A percentile compares a stretch with the other conserved stretches of the same genome.
Evolutionary conservation across 2,888 invertebrate species (phyloP).

Genomic region (Trissoscelio sp.): DNA sequence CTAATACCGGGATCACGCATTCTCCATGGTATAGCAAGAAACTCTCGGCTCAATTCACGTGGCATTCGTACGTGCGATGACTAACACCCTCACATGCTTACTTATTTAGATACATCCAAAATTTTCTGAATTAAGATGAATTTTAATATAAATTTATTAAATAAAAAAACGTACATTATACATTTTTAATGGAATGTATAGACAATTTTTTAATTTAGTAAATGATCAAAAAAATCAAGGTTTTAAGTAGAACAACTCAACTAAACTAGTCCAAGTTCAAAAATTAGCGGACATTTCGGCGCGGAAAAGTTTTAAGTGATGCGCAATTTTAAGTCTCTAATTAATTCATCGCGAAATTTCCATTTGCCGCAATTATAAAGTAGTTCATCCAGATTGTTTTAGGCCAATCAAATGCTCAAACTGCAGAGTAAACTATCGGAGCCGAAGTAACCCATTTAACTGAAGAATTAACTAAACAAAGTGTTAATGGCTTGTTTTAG

Average conservation of each 20-base stretch:
- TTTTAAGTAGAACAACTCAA: not conserved
- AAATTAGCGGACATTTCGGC: not conserved
- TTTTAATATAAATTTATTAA: too few relatives aligned
- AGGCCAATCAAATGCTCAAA: constrained; percentile 11
- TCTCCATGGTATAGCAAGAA: constrained; percentile 30
- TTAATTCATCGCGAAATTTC: constrained; percentile 9
- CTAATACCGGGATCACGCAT: constrained; percentile 70
- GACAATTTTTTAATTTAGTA: too few relatives aligned
- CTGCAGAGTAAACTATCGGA: constrained; percentile 6
- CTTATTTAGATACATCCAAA: too few relatives aligned
- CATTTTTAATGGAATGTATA: too few relatives aligned
- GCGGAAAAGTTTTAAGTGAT: constrained; percentile 26
- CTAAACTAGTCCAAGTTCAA: not conserved
- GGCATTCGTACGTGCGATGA: constrained; percentile 12
- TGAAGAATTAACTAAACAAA: constrained; percentile 12
- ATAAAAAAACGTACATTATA: too few relatives aligned
- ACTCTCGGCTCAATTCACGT: constrained; percentile 36
- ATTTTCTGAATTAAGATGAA: too few relatives aligned
- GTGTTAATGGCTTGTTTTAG: not conserved
- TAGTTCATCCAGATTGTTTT: constrained; percentile 2
- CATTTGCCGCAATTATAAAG: constrained; percentile 25
- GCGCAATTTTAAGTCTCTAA: constrained; percentile 14
- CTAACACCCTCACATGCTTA: not conserved
- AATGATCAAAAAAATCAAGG: not conserved
- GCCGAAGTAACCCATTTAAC: constrained; percentile 5